A percentile compares a stretch with the other conserved stretches of the same genome.
These are phyloP conservation scores for Acanthoscelides obtectus DNA, from an alignment of 2,888 invertebrate genomes.

Conservation along the genomic window DNA sequence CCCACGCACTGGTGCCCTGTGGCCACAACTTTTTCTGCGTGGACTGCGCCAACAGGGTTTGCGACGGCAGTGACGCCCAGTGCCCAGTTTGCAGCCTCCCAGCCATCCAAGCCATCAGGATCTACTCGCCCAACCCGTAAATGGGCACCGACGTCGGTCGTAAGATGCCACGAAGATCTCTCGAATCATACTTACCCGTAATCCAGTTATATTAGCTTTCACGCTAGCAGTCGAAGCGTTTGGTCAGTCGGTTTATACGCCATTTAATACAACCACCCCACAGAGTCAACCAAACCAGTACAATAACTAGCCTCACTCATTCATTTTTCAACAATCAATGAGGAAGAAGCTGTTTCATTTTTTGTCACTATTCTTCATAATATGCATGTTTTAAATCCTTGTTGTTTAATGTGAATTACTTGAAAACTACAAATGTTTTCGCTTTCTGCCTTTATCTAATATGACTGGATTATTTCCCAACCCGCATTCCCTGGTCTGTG, in stretches of 20 bases:
- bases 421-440: too few relatives aligned
- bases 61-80: conserved; percentile 55
- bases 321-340: too few relatives aligned
- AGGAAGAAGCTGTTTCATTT: too few relatives aligned
- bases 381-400: too few relatives aligned
- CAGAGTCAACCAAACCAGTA: too few relatives aligned
- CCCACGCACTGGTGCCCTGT: conserved; percentile 88
- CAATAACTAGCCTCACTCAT: too few relatives aligned
- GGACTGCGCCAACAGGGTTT: conserved; percentile 78
- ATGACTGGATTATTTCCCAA: not conserved
- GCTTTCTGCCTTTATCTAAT: not conserved
- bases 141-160: conserved; percentile 10
- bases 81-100: conserved; percentile 87
- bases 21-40: conserved; percentile 94
- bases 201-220: not conserved
- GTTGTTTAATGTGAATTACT: too few relatives aligned
- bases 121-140: conserved; percentile 60
- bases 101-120: conserved; percentile 84
- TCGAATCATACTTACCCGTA: conserved; percentile 29
- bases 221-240: not conserved
- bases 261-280: too few relatives aligned
- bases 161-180: conserved; percentile 20
- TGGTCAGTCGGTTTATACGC: not conserved
- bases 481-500: conserved; percentile 38
- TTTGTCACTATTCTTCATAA: too few relatives aligned